Evolutionary conservation across 2,113 vertebrate species (phyloP).

Genomic region (Paradoxurus hermaphroditus): DNA sequence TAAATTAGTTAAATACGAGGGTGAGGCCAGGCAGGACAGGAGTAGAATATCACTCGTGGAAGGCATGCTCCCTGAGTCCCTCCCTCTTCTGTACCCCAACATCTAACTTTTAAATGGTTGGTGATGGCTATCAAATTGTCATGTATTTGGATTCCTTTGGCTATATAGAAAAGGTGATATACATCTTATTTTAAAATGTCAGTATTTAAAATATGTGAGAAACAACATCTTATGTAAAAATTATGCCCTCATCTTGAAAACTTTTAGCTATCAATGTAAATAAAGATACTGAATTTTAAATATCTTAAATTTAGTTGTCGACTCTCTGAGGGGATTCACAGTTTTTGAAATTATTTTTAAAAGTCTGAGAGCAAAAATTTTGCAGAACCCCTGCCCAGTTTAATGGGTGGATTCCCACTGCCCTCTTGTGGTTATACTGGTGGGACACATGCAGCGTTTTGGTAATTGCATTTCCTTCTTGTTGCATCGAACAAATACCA

Average conservation of each 20-base stretch:
- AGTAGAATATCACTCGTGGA: neutral
- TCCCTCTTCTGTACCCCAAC: neutral
- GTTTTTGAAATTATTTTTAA: neutral
- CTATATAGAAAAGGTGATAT: neutral
- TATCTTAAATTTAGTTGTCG: neutral
- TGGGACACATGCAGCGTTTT: neutral
- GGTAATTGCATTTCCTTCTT: neutral
- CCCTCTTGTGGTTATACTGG: constrained; percentile 50
- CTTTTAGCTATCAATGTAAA: neutral
- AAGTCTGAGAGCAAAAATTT: neutral
- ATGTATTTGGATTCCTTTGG: neutral
- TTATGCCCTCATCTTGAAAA: neutral
- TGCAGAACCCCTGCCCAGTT: neutral
- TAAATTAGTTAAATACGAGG: neutral
- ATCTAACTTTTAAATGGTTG: neutral
- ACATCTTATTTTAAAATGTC: constrained; percentile 6
- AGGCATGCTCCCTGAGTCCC: neutral
- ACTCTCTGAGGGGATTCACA: neutral
- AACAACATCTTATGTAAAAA: neutral
- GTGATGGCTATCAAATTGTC: neutral
- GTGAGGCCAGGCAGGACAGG: neutral
- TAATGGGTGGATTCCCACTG: neutral
- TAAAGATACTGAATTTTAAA: neutral
- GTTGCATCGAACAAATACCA: neutral
- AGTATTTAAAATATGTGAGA: neutral